Evolutionary conservation across 2,888 invertebrate species (phyloP).

Genomic region (Rhamphomyia laevipes): DNA sequence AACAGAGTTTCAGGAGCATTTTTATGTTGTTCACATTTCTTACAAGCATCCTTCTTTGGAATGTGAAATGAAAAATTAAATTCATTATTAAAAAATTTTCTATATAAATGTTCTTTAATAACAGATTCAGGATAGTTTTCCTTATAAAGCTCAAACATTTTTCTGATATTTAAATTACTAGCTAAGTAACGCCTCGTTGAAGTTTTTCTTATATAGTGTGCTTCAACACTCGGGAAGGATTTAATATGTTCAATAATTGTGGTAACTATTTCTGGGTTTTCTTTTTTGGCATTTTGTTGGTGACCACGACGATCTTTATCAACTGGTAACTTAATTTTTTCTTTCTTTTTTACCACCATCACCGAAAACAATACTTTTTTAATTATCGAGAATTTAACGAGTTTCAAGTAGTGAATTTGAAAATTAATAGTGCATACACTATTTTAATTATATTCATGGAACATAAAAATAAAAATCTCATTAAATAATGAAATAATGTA

Average conservation of each 20-base stretch:
- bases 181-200: background rate
- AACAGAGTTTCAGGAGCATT: background rate
- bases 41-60: background rate
- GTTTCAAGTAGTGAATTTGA: too few species aligned
- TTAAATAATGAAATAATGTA: too few species aligned
- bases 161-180: background rate
- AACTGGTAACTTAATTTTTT: background rate
- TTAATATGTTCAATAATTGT: background rate
- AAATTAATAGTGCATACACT: too few species aligned
- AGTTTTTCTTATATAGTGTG: background rate
- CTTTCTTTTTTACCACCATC: background rate
- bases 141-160: background rate
- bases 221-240: background rate
- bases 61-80: background rate
- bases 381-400: too few species aligned
- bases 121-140: background rate
- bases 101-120: background rate
- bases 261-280: background rate
- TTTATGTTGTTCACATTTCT: background rate
- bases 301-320: too few species aligned
- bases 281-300: background rate
- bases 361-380: background rate
- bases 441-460: too few species aligned
- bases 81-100: background rate
- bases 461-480: too few species aligned